Conservation (phyloP, 2,888 invertebrate species). For the Teleiodes luculella region DNA sequence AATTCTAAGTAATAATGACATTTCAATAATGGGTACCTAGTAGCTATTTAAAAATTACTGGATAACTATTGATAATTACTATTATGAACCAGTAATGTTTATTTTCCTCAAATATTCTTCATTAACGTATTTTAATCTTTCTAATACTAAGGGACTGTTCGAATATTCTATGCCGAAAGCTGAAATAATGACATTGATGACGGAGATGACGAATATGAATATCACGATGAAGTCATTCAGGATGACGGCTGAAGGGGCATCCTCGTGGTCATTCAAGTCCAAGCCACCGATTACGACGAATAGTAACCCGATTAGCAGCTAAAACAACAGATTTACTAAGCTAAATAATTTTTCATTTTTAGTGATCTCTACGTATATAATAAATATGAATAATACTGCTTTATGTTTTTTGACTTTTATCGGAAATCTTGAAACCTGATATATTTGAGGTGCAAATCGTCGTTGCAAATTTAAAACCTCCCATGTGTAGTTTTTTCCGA, state of each 20-base stretch:
- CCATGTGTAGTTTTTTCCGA: no score
- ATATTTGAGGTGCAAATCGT: no score
- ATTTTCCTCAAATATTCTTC: slow-evolving; percentile 53
- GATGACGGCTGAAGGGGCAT: slow-evolving; percentile 86
- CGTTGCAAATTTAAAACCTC: no score
- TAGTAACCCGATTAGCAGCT: slow-evolving; percentile 89
- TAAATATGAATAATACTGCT: no score
- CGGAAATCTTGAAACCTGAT: no score
- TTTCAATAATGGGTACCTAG: no score
- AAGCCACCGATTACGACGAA: slow-evolving; percentile 90
- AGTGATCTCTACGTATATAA: no score
- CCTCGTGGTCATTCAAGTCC: slow-evolving; percentile 86
- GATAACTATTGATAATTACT: no score
- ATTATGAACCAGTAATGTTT: slow-evolving; percentile 38
- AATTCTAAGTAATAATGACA: no score
- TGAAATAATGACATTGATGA: slow-evolving; percentile 89
- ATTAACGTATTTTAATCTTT: slow-evolving; percentile 61
- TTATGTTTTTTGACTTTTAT: no score
- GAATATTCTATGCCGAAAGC: slow-evolving; percentile 91
- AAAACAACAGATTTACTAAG: slow-evolving; percentile 57
- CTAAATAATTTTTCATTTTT: neutral
- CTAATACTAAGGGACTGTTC: slow-evolving; percentile 80
- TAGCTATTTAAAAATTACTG: no score
- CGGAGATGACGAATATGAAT: slow-evolving; percentile 88
- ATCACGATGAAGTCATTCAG: slow-evolving; percentile 90